Evolutionary conservation across 2,797 vertebrate species (phyloP).

Genomic region (Pseudocheirus occidentalis): DNA sequence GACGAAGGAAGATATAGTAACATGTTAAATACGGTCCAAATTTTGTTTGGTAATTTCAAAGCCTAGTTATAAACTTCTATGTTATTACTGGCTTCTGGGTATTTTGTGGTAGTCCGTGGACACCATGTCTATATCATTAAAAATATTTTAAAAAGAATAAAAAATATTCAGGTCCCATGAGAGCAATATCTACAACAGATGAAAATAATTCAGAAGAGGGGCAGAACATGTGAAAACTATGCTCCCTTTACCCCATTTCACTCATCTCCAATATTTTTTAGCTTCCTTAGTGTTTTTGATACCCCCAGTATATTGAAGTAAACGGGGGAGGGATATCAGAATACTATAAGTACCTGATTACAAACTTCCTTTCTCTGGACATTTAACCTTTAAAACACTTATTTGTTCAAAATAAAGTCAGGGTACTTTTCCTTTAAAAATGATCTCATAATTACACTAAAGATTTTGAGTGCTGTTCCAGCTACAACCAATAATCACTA

Average conservation of each 20-base stretch:
- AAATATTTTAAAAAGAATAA: conserved; percentile 11
- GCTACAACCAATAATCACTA: conserved; percentile 42
- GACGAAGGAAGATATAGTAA: conserved; percentile 33
- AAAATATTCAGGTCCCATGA: neutral
- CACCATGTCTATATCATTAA: neutral
- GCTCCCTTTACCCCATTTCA: neutral
- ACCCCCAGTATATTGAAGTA: conserved; percentile 28
- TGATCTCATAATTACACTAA: neutral
- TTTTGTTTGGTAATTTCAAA: conserved; percentile 63
- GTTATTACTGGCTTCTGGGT: conserved; percentile 2
- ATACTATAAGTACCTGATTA: neutral
- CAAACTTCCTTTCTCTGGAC: neutral
- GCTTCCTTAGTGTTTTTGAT: conserved; percentile 29
- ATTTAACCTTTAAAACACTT: neutral
- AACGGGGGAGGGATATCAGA: neutral
- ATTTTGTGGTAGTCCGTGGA: neutral
- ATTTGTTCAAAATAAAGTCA: neutral
- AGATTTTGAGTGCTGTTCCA: conserved; percentile 33
- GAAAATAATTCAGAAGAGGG: conserved; percentile 30
- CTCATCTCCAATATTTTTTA: conserved; percentile 28
- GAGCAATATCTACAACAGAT: conserved; percentile 14
- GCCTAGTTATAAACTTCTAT: conserved; percentile 47
- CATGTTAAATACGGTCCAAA: conserved; percentile 41
- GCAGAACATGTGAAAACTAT: neutral
- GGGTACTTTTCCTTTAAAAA: conserved; percentile 43